Conservation (phyloP, 1,140 invertebrate species). For the Drosophila sp. region DNA sequence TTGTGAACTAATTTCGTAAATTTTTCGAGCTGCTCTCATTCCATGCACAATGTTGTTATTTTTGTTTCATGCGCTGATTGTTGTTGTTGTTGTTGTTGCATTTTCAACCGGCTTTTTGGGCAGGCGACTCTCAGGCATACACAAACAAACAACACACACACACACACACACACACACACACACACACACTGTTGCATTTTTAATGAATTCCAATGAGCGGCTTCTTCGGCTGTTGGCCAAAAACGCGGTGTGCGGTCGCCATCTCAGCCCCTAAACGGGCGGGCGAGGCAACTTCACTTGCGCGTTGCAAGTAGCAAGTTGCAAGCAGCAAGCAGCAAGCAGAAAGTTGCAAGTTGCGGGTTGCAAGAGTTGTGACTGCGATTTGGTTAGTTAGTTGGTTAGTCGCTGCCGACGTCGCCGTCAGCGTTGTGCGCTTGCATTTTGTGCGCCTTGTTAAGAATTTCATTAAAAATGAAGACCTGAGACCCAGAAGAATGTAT, state of each 20-base stretch:
- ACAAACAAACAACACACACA: slow-evolving; percentile 26
- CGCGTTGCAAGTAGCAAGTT: slow-evolving; percentile 14
- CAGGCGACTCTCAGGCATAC: slow-evolving; percentile 62
- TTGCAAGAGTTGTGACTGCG: slow-evolving; percentile 55
- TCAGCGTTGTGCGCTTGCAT: slow-evolving; percentile 45
- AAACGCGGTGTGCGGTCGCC: slow-evolving; percentile 81
- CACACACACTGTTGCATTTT: slow-evolving; percentile 72
- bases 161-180: slow-evolving; percentile 29
- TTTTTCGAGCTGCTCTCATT: slow-evolving; percentile 84
- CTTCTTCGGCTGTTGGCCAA: slow-evolving; percentile 57
- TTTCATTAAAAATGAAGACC: slow-evolving; percentile 84
- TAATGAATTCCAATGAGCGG: slow-evolving; percentile 83
- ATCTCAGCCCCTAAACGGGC: slow-evolving; percentile 67
- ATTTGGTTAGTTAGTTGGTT: slow-evolving; percentile 75
- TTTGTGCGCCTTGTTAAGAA: slow-evolving; percentile 84
- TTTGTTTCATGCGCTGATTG: slow-evolving; percentile 3
- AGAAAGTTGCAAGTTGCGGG: slow-evolving; percentile 6
- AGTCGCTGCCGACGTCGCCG: slow-evolving; percentile 35
- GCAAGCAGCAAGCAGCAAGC: not conserved
- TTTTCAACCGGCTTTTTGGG: slow-evolving; percentile 77
- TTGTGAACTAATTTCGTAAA: slow-evolving; percentile 84
- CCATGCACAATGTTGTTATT: slow-evolving; percentile 64
- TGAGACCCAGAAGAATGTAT: slow-evolving; percentile 81
- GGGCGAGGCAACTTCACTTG: slow-evolving; percentile 64
- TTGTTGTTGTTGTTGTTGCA: slow-evolving; percentile 23